Base-by-base conservation (phyloP, 2,113 vertebrate genomes). In the Holacanthus passer region DNA sequence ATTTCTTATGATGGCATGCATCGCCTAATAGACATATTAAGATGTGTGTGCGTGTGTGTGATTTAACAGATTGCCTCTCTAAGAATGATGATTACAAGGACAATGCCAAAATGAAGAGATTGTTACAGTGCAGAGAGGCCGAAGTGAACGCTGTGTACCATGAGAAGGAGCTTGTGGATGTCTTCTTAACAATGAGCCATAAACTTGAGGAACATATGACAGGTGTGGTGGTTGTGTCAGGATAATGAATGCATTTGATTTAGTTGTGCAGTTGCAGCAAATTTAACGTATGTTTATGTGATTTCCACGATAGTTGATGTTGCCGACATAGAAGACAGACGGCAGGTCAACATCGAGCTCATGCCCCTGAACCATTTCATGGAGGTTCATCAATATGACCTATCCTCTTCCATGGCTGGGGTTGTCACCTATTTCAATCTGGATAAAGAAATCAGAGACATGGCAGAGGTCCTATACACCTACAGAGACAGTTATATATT, bases 401-500 rank as follows among this genome's bases (percentile, higher is more conserved):
- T 91, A 0, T 1, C 45, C 1, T 35, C 87, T 0, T 0, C 0
- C 4, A 16, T 31, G 43, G 50, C 78, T 0, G 55, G 73, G 0
- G 12, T 13, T 43, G 72, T 89, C n/a, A 83, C 90, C 64, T 95
- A 90, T 84, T 99, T 97, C 87, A 14, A 65, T 1, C 90, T 98
- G 82, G 92, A 93, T 32, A 45, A 92, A 1, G 0, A 89, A 1
- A 39, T 96, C 0, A 93, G 80, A 45, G 0, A 82, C 0, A 96
- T 95, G 94, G 96, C 92, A 3, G 2, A 71, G 0, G 0, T 1
- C 1, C 79, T 96, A 0, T 64, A 94, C 77, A 41, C 1, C 0
- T 93, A 95, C 2, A 95, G 87, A 9, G 93, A 96, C 1, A 97
- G 98, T 81, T 82, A 92, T 63, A 43, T 97, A 83, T 96, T 99